phyloP scores from a whole-genome alignment of 2,888 invertebrate species.

The Phaedon cochleariae region DNA sequence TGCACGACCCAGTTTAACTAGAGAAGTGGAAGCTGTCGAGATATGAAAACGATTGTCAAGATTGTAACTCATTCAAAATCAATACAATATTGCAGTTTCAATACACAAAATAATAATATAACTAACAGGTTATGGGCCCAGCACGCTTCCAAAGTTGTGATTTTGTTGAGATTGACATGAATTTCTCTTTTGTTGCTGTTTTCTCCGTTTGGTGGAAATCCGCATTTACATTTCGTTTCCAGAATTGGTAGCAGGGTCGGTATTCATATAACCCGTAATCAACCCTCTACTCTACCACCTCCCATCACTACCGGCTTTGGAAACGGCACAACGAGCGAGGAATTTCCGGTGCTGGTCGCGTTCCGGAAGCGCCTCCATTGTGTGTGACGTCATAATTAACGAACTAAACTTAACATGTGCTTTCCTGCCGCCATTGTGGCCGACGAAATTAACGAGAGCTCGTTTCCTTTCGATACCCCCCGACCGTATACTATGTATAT shows the following conservation, averaged over 20 bases:
- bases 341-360: constrained; percentile 60
- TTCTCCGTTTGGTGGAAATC: too few relatives aligned
- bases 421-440: constrained; percentile 65
- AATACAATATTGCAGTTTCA: too few relatives aligned
- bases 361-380: constrained; percentile 49
- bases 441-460: constrained; percentile 61
- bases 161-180: too few relatives aligned
- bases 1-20: too few relatives aligned
- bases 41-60: too few relatives aligned
- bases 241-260: neutral
- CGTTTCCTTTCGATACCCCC: constrained; percentile 61
- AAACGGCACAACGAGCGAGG: constrained; percentile 57
- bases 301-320: constrained; percentile 33
- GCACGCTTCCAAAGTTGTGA: too few relatives aligned
- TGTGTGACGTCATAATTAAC: constrained; percentile 63
- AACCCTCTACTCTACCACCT: neutral
- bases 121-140: too few relatives aligned
- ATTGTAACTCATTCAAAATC: too few relatives aligned
- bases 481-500: constrained; percentile 34
- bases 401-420: constrained; percentile 67
- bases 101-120: too few relatives aligned
- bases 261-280: neutral
- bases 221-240: neutral
- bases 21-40: too few relatives aligned
- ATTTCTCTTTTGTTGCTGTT: too few relatives aligned